A percentile compares a stretch with the other conserved stretches of the same genome.
Conservation (phyloP, 1,140 invertebrate species). For the Drosophila fuyamai region DNA sequence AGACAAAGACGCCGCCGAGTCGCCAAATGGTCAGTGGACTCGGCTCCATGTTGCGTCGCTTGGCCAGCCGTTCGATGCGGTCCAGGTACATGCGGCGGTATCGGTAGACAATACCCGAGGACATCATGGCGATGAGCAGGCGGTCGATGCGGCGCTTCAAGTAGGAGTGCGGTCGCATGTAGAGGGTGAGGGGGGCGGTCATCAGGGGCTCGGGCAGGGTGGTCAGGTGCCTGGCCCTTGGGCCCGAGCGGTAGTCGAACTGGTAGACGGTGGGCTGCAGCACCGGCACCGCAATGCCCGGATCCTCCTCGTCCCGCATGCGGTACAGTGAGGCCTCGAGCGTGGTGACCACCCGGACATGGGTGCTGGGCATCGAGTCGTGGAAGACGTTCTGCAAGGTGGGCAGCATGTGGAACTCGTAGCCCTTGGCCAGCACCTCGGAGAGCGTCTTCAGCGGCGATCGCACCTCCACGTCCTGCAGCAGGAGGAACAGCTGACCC, state of each 20-base stretch:
- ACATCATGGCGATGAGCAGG: slow-evolving; percentile 67
- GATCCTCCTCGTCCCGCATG: slow-evolving; percentile 45
- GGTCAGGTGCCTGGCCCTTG: slow-evolving; percentile 18
- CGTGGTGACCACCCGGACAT: not conserved
- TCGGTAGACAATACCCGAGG: slow-evolving; percentile 59
- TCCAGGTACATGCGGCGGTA: slow-evolving; percentile 60
- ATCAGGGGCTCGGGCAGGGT: slow-evolving; percentile 50
- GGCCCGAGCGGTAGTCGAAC: slow-evolving; percentile 42
- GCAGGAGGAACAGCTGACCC: slow-evolving; percentile 65
- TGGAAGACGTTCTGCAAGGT: slow-evolving; percentile 42
- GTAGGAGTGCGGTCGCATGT: slow-evolving; percentile 76
- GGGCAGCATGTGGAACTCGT: slow-evolving; percentile 54
- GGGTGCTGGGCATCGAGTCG: slow-evolving; percentile 17
- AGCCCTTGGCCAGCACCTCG: slow-evolving; percentile 53
- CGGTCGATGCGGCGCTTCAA: slow-evolving; percentile 50
- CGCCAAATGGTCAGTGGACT: slow-evolving; percentile 44
- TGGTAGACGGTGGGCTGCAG: slow-evolving; percentile 41
- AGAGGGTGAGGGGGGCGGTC: slow-evolving; percentile 68
- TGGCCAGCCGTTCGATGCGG: slow-evolving; percentile 38
- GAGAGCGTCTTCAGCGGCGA: slow-evolving; percentile 40
- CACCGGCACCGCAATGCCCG: slow-evolving; percentile 50
- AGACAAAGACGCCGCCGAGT: slow-evolving; percentile 57
- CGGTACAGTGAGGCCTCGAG: not conserved
- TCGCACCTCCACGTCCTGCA: slow-evolving; percentile 63
- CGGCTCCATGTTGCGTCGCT: slow-evolving; percentile 29